Evolutionary conservation across 2,113 vertebrate species (phyloP).

Genomic region (Gambusia affinis): DNA sequence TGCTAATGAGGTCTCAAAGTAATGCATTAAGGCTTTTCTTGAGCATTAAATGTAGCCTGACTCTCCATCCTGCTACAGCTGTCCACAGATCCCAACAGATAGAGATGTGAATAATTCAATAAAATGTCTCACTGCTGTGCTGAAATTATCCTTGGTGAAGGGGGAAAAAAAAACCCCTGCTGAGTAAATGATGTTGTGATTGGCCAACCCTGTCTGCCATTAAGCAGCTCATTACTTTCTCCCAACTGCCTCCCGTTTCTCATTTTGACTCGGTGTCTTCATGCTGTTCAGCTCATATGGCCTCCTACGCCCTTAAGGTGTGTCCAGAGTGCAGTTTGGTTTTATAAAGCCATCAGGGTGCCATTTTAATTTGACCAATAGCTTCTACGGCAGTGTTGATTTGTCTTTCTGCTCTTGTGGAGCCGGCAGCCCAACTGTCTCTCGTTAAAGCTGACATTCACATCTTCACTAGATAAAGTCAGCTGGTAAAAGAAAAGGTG

Average conservation of each 20-base stretch:
- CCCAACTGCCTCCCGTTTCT: constrained; percentile 61
- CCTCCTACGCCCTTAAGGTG: constrained; percentile 55
- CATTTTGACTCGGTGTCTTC: constrained; percentile 59
- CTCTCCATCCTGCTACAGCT: constrained; percentile 17
- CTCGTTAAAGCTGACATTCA: constrained; percentile 57
- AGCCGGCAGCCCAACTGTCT: constrained; percentile 24
- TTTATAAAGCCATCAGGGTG: constrained; percentile 71
- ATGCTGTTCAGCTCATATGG: constrained; percentile 46
- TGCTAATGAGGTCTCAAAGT: constrained; percentile 15
- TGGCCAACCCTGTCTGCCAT: constrained; percentile 66
- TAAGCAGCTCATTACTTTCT: constrained; percentile 70
- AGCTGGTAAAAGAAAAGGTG: constrained; percentile 11
- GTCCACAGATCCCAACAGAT: constrained; percentile 38
- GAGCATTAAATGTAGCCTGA: constrained; percentile 46
- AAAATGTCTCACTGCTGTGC: constrained; percentile 53
- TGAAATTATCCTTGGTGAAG: constrained; percentile 55
- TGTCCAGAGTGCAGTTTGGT: constrained; percentile 66
- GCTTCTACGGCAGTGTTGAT: constrained; percentile 69
- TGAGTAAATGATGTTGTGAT: constrained; percentile 74
- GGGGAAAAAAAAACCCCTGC: constrained; percentile 36
- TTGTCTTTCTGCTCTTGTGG: constrained; percentile 47
- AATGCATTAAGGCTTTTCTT: constrained; percentile 39
- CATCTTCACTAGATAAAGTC: constrained; percentile 49
- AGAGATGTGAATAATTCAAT: constrained; percentile 62
- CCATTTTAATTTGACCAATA: constrained; percentile 76